These are phyloP conservation scores for Octodon degus DNA, from an alignment of 2,113 vertebrate species.

Conservation along the genomic window DNA sequence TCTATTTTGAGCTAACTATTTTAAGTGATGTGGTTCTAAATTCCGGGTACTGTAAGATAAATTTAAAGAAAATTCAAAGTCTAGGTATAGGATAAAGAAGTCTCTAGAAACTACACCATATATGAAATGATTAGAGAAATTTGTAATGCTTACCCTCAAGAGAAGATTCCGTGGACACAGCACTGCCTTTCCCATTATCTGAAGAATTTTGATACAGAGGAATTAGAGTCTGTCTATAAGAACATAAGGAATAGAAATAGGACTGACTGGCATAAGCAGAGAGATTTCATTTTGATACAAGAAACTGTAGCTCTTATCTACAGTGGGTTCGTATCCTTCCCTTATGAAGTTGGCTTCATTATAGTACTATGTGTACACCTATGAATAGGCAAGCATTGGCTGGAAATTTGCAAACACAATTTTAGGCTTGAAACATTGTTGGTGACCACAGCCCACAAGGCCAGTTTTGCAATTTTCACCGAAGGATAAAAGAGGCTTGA, in stretches of 20 bases:
- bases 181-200: not conserved
- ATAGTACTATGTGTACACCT: not conserved
- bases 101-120: not conserved
- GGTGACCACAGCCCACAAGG: not conserved
- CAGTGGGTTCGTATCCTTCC: not conserved
- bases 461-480: not conserved
- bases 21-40: constrained; percentile 21
- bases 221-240: not conserved
- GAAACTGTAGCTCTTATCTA: not conserved
- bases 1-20: constrained; percentile 53
- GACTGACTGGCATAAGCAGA: not conserved
- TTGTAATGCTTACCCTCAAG: not conserved
- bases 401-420: not conserved
- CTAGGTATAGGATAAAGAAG: not conserved
- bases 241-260: constrained; percentile 8
- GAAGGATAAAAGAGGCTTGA: not conserved
- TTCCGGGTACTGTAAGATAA: not conserved
- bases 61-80: constrained; percentile 51
- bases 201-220: not conserved
- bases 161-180: not conserved
- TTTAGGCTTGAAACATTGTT: not conserved
- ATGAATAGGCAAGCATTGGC: not conserved
- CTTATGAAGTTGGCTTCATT: not conserved
- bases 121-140: not conserved
- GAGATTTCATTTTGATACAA: not conserved